These are phyloP conservation scores for Apocrypta bakeri DNA, from an alignment of 1,140 invertebrate species.

Conservation along the genomic window DNA sequence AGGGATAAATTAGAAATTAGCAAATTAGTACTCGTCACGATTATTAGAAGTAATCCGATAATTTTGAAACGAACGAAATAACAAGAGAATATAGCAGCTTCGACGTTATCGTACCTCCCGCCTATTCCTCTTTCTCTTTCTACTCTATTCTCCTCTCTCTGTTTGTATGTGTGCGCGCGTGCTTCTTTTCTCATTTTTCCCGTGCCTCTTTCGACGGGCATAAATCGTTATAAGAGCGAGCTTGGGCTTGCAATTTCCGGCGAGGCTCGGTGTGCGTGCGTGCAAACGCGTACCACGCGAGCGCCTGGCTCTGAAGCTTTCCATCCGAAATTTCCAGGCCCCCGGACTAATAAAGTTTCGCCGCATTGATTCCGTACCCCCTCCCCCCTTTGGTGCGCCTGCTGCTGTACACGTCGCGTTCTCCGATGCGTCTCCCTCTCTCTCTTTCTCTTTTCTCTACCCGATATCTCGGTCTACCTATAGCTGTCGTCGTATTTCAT, in stretches of 20 bases:
- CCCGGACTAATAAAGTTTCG: conserved; percentile 36
- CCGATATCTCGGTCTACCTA: background rate
- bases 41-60: too few relatives aligned
- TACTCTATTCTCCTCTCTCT: background rate
- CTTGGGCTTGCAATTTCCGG: conserved; percentile 37
- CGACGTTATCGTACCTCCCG: background rate
- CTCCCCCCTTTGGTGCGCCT: background rate
- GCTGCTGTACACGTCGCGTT: background rate
- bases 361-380: conserved; percentile 27
- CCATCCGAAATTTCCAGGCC: conserved; percentile 7
- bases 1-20: too few relatives aligned
- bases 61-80: too few relatives aligned
- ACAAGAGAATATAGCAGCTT: too few relatives aligned
- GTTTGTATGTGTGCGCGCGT: background rate
- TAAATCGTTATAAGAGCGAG: conserved; percentile 43
- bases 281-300: conserved; percentile 42
- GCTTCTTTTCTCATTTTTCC: conserved; percentile 25
- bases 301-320: background rate
- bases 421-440: background rate
- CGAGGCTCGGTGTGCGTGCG: conserved; percentile 32
- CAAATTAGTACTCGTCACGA: too few relatives aligned
- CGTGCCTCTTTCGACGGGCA: conserved; percentile 29
- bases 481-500: conserved; percentile 24
- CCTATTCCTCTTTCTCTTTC: background rate
- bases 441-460: background rate